These are phyloP conservation scores for Myotis findleyi DNA, from an alignment of 2,797 vertebrate species.

Conservation along the genomic window DNA sequence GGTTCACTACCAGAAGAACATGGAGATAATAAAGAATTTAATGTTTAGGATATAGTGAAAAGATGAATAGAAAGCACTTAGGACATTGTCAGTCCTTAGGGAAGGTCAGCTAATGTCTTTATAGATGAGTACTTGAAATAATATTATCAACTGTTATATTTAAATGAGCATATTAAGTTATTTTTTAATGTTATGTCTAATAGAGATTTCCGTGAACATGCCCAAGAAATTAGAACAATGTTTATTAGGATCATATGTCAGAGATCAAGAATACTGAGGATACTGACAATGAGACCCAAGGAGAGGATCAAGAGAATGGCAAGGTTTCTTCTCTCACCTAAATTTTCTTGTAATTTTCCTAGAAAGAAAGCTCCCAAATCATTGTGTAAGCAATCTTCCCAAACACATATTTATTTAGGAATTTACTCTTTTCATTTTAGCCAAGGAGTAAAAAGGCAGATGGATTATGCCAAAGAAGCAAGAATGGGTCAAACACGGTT, in stretches of 20 bases:
- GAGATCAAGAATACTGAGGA: neutral
- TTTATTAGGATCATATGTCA: neutral
- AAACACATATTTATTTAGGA: conserved; percentile 54
- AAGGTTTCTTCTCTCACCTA: neutral
- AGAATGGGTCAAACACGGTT: neutral
- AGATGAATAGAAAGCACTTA: neutral
- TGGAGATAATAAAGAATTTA: neutral
- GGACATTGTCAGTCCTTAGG: neutral
- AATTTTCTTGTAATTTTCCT: conserved; percentile 44
- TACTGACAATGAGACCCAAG: neutral
- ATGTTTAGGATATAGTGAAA: neutral
- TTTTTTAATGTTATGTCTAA: neutral
- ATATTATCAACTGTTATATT: neutral
- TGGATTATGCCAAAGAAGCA: neutral
- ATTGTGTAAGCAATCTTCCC: conserved; percentile 45
- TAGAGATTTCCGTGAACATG: neutral
- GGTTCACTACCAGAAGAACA: neutral
- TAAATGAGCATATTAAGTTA: neutral
- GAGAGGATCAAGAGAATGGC: neutral
- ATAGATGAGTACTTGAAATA: neutral
- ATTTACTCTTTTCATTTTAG: neutral
- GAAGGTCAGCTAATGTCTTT: neutral
- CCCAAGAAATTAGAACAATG: neutral
- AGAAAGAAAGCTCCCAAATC: conserved; percentile 6
- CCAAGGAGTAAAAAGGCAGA: neutral